Base-by-base conservation (phyloP, 2,113 vertebrate genomes). In the Aythya baeri region DNA sequence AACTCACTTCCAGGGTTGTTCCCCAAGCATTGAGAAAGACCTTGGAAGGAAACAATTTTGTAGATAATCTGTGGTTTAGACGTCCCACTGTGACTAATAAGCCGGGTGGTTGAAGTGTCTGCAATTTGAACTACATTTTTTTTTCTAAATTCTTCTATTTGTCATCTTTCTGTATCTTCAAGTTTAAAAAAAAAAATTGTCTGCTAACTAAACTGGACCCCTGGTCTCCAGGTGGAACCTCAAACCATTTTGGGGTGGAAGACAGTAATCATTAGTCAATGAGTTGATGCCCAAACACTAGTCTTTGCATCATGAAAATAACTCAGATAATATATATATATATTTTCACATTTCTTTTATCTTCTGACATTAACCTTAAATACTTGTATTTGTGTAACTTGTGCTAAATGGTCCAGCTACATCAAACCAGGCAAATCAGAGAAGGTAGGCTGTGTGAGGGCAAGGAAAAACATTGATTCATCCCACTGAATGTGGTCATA, bases 401-500 rank as follows among this genome's bases (percentile, higher is more conserved):
- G 46, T 50, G 17, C 17, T 58, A 18, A 55, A 50, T 22, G 9
- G n/a, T 21, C 17, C 31, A 59, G 32, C 43, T 50, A 25, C 29
- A 54, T 58, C 15, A 78, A 82, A 62, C 8, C 6, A 22, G 44
- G 21, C 65, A 86, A 86, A 61, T 5, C 31, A 70, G 58, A 86
- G 46, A 68, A 80, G 63, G 27, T 6, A 52, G 44, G 27, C 17
- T 70, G 11, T 79, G 59, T 66, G 41, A 81, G 25, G 54, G 26
- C 31, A 54, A 67, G 50, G 59, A 44, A 80, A 72, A 80, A 62
- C n/a, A 66, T 55, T 13, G 13, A 54, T 71, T 87, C 7, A 4
- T 81, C 17, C 8, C 0, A 0, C 44, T 49, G 26, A 22, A n/a
- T 10, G 5, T 23, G 13, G 5, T 67, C 26, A 13, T 29, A 18